These are phyloP conservation scores for Ariopsis seemanni DNA, from an alignment of 2,113 vertebrate species.

Conservation along the genomic window DNA sequence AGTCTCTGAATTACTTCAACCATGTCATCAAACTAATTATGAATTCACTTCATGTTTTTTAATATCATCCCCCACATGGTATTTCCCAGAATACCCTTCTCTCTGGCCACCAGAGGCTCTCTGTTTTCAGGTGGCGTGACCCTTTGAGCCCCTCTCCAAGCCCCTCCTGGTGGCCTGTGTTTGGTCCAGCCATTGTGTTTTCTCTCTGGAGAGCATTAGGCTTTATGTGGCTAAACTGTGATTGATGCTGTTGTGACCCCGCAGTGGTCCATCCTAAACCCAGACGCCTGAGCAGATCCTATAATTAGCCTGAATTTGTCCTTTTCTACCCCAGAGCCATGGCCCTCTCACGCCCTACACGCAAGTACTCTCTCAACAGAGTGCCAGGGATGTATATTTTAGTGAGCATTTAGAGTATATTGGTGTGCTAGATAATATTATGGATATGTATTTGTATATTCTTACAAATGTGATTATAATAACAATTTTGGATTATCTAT, in stretches of 20 bases:
- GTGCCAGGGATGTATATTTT: conserved; percentile 18
- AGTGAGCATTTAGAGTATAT: background rate
- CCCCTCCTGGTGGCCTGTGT: conserved; percentile 38
- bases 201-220: conserved; percentile 26
- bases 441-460: background rate
- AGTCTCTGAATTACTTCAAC: background rate
- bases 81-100: conserved; percentile 58
- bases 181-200: conserved; percentile 46
- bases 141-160: conserved; percentile 28
- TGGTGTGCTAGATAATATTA: background rate
- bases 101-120: conserved; percentile 35
- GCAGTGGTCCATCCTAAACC: conserved; percentile 62
- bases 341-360: conserved; percentile 45
- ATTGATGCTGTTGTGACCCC: conserved; percentile 64
- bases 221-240: conserved; percentile 44
- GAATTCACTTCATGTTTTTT: background rate
- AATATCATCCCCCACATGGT: background rate
- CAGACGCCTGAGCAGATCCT: conserved; percentile 56
- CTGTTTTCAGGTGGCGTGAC: conserved; percentile 57
- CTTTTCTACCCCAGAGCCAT: conserved; percentile 67
- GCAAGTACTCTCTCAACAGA: background rate
- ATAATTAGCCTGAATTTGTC: conserved; percentile 85
- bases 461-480: background rate
- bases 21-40: background rate
- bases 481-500: background rate